phyloP scores from a whole-genome alignment of 2,888 invertebrate species.

The Abrostola triplasia region DNA sequence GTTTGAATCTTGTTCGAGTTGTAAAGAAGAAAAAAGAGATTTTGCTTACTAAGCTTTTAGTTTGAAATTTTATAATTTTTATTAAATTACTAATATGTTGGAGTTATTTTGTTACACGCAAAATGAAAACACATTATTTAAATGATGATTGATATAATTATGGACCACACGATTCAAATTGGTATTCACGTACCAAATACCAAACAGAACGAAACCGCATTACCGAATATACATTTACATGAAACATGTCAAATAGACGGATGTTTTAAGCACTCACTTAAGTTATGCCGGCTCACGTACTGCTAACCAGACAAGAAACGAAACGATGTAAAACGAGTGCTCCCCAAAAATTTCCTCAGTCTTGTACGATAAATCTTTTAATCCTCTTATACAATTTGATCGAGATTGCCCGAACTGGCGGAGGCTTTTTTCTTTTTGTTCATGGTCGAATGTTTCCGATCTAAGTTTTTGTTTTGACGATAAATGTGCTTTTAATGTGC shows the following conservation, averaged over 20 bases:
- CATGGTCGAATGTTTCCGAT: slow-evolving; percentile 63
- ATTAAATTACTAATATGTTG: too few relatives aligned
- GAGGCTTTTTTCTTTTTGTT: slow-evolving; percentile 52
- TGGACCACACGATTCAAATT: slow-evolving; percentile 6
- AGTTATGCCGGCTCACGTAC: slow-evolving; percentile 67
- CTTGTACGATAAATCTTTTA: slow-evolving; percentile 86
- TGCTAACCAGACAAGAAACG: slow-evolving; percentile 71
- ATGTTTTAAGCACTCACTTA: slow-evolving; percentile 58
- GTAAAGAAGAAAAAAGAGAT: slow-evolving; percentile 18
- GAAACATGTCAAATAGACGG: slow-evolving; percentile 67
- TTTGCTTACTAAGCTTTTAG: too few relatives aligned
- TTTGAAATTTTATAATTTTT: too few relatives aligned
- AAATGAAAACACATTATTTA: too few relatives aligned
- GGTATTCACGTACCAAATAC: slow-evolving; percentile 38
- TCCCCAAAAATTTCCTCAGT: slow-evolving; percentile 81
- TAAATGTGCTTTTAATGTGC: slow-evolving; percentile 61
- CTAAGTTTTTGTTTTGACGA: slow-evolving; percentile 64
- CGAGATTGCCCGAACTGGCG: slow-evolving; percentile 76
- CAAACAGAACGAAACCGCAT: slow-evolving; percentile 50
- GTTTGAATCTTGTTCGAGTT: slow-evolving; percentile 24
- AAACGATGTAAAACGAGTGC: slow-evolving; percentile 81
- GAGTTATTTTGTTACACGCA: not conserved
- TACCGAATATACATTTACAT: slow-evolving; percentile 72
- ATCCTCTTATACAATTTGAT: slow-evolving; percentile 86
- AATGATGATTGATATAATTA: too few relatives aligned